Evolutionary conservation across 1,140 invertebrate genomes (phyloP), one percentile per base, ranked within the genome.

Genomic region (Pogonomyrmex californicus): DNA sequence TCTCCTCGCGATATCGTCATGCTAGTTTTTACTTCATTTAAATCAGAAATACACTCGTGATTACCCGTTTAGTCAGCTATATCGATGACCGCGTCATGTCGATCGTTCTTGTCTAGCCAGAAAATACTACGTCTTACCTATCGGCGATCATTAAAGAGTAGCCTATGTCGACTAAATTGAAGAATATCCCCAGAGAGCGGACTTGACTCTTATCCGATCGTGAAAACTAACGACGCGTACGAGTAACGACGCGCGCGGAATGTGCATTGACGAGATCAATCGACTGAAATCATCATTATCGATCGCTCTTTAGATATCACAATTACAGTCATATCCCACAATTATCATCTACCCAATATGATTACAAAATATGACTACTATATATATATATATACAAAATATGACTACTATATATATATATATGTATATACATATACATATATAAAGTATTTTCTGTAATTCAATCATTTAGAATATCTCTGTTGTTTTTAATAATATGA

Each of bases 101-200:
- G 51, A 23, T n/a, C 54, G 30, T 76, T 44, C 47, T 30, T 68
- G 44, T 58, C 23, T 36, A 56, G 1, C 23, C 33, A 4, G 49
- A 58, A 44, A 54, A 62, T 49, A 65, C 36, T 36, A 38, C 47
- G 4, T 38, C 58, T 85, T 44, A n/a, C 58, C 73, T 78, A 85
- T 63, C 60, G 33, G 73, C 38, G n/a, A 78, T 65, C 82, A 44
- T 85, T 75, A 78, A 82, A 82, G 66, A 73, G 54, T 82, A 82
- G 54, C 51, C 30, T 82, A 73, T 23, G 23, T 70, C 66, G 66
- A 82, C 38, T 82, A 82, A 73, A 82, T 82, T 73, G 79, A 82
- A 41, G 79, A 82, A 82, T 60, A 82, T 73, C 51, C 68, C 66
- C 6, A 1, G 66, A 71, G 66, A 82, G 51, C 30, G 17, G 41